phyloP scores from a whole-genome alignment of 2,113 vertebrate species.

The Crocuta crocuta region DNA sequence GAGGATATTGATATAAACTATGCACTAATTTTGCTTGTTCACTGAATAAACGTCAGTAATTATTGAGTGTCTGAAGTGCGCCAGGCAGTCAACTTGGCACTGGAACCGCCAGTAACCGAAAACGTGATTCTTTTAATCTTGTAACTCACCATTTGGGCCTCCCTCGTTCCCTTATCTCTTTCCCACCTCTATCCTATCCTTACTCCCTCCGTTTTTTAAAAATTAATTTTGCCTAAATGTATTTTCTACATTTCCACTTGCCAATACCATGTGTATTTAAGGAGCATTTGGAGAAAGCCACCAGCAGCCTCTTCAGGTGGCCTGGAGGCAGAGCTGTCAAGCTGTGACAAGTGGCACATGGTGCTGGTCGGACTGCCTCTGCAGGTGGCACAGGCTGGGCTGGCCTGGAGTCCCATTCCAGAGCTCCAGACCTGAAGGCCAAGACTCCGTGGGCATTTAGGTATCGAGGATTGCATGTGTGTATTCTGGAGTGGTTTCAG shows the following conservation, averaged over 20 bases:
- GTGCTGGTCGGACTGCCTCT: background rate
- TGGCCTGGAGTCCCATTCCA: background rate
- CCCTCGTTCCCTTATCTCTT: too few relatives aligned
- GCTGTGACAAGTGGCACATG: background rate
- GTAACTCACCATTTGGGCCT: background rate
- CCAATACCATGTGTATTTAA: background rate
- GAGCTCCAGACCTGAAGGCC: background rate
- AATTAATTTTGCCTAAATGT: background rate
- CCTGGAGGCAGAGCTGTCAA: too few relatives aligned
- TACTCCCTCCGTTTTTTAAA: background rate
- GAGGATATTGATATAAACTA: background rate
- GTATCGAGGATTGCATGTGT: background rate
- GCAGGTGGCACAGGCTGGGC: too few relatives aligned
- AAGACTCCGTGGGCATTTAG: background rate
- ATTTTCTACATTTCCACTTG: background rate
- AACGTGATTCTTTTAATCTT: background rate
- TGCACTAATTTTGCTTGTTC: background rate
- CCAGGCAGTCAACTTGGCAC: background rate
- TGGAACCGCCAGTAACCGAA: background rate
- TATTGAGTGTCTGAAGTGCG: background rate
- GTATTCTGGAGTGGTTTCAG: background rate
- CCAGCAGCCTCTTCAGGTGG: accelerated
- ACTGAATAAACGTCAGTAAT: background rate
- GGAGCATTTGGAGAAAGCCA: background rate
- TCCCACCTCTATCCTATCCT: background rate